These are phyloP conservation scores for Anisognathus igniventris DNA, from an alignment of 2,797 vertebrate genomes.

Conservation along the genomic window DNA sequence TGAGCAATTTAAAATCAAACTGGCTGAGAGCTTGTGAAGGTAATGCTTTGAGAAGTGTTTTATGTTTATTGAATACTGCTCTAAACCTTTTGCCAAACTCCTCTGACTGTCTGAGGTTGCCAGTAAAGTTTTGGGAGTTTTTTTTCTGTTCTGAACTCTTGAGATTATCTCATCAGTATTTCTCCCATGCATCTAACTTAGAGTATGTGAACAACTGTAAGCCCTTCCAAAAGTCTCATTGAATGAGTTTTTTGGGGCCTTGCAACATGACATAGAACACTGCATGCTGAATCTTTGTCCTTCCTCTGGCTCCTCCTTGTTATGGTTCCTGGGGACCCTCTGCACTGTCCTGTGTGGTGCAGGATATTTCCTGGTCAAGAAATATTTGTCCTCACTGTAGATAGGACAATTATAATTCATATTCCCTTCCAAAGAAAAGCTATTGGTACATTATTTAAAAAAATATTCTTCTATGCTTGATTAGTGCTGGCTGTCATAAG, in stretches of 20 bases:
- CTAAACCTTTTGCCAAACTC: not conserved
- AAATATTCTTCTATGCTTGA: not conserved
- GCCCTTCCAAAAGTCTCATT: not conserved
- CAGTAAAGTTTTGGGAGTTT: not conserved
- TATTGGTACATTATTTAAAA: not conserved
- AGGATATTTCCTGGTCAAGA: not conserved
- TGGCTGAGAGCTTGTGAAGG: not conserved
- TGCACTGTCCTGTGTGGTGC: not conserved
- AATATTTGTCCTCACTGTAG: not conserved
- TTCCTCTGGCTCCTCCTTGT: not conserved
- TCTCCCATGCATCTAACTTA: not conserved
- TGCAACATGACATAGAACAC: rapidly evolving
- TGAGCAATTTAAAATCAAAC: not conserved
- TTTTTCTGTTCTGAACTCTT: not conserved
- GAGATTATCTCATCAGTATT: not conserved
- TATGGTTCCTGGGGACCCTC: not conserved
- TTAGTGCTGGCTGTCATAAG: not conserved
- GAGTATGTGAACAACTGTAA: not conserved
- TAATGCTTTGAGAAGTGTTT: not conserved
- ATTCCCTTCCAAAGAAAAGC: not conserved
- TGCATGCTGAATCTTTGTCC: not conserved
- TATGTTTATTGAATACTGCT: not conserved
- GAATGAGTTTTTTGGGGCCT: not conserved
- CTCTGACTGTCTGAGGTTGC: not conserved
- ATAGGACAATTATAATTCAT: not conserved